A percentile compares a stretch with the other conserved stretches of the same genome.
phyloP scores from a whole-genome alignment of 1,140 invertebrate species.

The Pogonus chalceus region DNA sequence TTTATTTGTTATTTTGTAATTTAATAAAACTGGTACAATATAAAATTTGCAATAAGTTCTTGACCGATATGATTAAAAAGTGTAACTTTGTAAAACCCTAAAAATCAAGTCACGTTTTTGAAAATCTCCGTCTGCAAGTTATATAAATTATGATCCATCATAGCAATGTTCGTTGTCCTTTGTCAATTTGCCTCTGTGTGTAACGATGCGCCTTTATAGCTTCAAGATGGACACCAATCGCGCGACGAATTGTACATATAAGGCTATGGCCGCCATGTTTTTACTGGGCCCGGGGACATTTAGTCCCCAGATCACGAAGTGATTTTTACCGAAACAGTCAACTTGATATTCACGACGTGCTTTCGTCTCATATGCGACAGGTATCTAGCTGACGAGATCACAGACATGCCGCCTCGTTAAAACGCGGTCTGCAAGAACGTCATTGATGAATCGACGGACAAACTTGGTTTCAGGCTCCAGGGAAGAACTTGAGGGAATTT shows the following conservation, averaged over 20 bases:
- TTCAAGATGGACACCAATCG: too few relatives aligned
- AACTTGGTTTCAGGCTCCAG: background rate
- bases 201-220: too few relatives aligned
- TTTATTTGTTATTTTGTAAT: too few relatives aligned
- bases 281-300: background rate
- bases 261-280: background rate
- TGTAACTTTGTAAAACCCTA: too few relatives aligned
- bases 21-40: too few relatives aligned
- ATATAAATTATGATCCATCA: background rate
- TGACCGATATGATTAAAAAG: too few relatives aligned
- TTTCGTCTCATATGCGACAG: slow-evolving; percentile 4
- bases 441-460: background rate
- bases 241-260: background rate
- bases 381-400: slow-evolving; percentile 4
- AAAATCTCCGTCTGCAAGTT: background rate
- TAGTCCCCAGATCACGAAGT: background rate
- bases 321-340: background rate
- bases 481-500: background rate
- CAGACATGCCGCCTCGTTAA: slow-evolving; percentile 1
- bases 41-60: too few relatives aligned
- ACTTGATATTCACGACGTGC: background rate
- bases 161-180: background rate
- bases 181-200: background rate
- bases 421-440: background rate
- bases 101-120: too few relatives aligned